Percentiles rank a stretch among this genome's conserved stretches.
Evolutionary conservation across 2,888 invertebrate species (phyloP).

Genomic region (Oscheius myriophilus): DNA sequence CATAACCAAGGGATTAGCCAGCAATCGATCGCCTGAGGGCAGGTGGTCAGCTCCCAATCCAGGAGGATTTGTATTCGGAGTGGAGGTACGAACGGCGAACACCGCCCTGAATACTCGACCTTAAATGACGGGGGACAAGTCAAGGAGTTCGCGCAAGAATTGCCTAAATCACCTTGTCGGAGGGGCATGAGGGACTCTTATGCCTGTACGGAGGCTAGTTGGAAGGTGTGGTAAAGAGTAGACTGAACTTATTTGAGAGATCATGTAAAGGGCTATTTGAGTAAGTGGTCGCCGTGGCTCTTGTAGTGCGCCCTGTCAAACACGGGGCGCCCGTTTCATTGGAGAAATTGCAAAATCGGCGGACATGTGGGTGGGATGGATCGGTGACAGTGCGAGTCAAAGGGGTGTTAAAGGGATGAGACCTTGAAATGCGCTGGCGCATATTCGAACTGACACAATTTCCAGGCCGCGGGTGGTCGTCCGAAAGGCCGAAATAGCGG

Average conservation of each 20-base stretch:
- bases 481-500: constrained; percentile 21
- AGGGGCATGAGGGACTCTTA: too few relatives aligned
- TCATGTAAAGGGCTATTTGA: neutral
- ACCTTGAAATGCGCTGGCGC: constrained; percentile 34
- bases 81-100: too few relatives aligned
- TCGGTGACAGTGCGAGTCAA: constrained; percentile 14
- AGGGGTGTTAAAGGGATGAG: constrained; percentile 29
- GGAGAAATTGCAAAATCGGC: too few relatives aligned
- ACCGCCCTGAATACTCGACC: constrained; percentile 20
- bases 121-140: constrained; percentile 27
- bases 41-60: neutral
- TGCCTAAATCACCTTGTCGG: too few relatives aligned
- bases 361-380: constrained; percentile 8
- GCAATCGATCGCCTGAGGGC: constrained; percentile 2
- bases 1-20: constrained; percentile 21
- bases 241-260: too few relatives aligned
- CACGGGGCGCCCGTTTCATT: neutral
- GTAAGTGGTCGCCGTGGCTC: constrained; percentile 27
- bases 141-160: neutral
- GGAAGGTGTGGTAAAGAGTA: too few relatives aligned
- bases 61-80: neutral
- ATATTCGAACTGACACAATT: constrained; percentile 35
- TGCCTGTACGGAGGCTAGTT: too few relatives aligned
- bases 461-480: constrained; percentile 29
- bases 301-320: constrained; percentile 12